A percentile compares a stretch with the other conserved stretches of the same genome.
Conservation (phyloP, 2,888 invertebrate genomes). For the Lochmaea capreae region DNA sequence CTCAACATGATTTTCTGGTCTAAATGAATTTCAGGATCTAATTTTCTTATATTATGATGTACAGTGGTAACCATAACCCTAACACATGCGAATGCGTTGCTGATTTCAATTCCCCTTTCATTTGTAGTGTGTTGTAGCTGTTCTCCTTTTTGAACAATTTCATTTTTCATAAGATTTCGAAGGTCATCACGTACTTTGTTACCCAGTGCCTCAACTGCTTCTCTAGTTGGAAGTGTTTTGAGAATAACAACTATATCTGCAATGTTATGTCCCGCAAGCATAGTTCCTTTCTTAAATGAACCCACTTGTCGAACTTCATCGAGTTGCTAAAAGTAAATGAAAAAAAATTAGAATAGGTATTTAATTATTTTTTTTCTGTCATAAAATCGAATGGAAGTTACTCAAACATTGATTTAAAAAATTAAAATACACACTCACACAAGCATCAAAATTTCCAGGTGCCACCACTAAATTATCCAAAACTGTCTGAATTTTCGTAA, state of each 20-base stretch:
- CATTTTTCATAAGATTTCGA: constrained; percentile 76
- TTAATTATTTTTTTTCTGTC: neutral
- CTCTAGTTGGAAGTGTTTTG: constrained; percentile 95
- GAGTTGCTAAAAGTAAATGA: constrained; percentile 73
- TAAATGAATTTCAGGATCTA: constrained; percentile 88
- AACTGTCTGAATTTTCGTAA: constrained; percentile 94
- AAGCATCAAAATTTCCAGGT: constrained; percentile 93
- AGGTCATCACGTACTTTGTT: constrained; percentile 89
- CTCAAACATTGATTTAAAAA: neutral
- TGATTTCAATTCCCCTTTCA: constrained; percentile 90
- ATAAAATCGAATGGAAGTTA: no score
- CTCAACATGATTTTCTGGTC: constrained; percentile 84
- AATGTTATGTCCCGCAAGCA: constrained; percentile 94
- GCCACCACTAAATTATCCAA: constrained; percentile 94
- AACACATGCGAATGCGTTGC: constrained; percentile 86
- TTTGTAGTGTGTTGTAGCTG: constrained; percentile 70
- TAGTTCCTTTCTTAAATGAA: constrained; percentile 97
- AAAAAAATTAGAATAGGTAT: constrained; percentile 3
- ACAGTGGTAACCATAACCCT: constrained; percentile 93
- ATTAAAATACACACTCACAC: constrained; percentile 75
- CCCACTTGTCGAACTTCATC: constrained; percentile 97
- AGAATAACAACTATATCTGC: constrained; percentile 97
- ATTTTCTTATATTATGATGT: constrained; percentile 91
- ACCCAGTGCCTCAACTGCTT: constrained; percentile 92
- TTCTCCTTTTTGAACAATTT: constrained; percentile 73